phyloP scores from a whole-genome alignment of 1,140 invertebrate genomes.

The Drosophila subobscura region DNA sequence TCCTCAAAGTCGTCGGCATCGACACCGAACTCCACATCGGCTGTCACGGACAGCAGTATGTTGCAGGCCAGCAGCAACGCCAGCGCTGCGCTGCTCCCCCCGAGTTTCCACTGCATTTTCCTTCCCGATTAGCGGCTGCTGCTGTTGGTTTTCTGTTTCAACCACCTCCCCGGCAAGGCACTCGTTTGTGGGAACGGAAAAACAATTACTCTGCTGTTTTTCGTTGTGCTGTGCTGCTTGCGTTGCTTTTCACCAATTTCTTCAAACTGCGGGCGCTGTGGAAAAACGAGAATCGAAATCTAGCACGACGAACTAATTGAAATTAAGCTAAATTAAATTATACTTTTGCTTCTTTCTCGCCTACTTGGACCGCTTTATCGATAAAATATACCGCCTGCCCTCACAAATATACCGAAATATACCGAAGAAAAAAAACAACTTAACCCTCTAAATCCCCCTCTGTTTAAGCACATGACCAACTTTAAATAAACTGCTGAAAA shows the following conservation, averaged over 20 bases:
- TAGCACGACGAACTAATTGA: constrained; percentile 70
- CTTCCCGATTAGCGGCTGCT: constrained; percentile 14
- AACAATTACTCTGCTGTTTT: background rate
- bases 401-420: background rate
- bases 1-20: constrained; percentile 73
- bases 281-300: constrained; percentile 56
- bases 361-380: constrained; percentile 50
- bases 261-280: constrained; percentile 50
- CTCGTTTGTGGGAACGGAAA: constrained; percentile 15
- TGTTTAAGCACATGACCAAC: too few relatives aligned
- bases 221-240: constrained; percentile 17
- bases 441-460: background rate
- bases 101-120: constrained; percentile 62
- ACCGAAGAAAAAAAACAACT: constrained; percentile 1
- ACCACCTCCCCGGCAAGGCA: constrained; percentile 20
- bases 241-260: constrained; percentile 56
- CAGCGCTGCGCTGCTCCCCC: constrained; percentile 55
- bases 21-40: constrained; percentile 15
- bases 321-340: constrained; percentile 78
- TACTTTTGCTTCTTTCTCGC: constrained; percentile 54
- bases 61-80: constrained; percentile 52
- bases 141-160: constrained; percentile 37
- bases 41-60: constrained; percentile 25
- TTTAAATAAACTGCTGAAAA: too few relatives aligned
- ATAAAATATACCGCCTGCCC: constrained; percentile 23